Conservation (phyloP, 2,113 vertebrate species). For the Australoheros scitulus region DNA sequence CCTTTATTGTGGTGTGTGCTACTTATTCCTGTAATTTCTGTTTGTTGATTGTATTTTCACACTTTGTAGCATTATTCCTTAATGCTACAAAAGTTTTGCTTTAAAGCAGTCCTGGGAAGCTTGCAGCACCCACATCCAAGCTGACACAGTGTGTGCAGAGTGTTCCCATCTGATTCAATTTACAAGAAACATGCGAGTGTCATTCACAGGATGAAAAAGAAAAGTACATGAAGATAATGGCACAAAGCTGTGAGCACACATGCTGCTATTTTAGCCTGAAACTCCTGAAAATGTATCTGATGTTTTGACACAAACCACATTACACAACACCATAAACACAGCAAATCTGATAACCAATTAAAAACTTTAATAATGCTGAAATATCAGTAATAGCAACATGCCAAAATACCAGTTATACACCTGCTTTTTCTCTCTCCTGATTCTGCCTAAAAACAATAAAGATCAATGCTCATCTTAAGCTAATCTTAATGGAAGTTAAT, state of each 20-base stretch:
- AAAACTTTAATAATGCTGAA: background rate
- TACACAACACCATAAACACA: background rate
- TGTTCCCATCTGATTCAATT: constrained; percentile 58
- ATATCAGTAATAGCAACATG: background rate
- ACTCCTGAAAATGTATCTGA: background rate
- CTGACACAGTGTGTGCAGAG: background rate
- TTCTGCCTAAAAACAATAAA: background rate
- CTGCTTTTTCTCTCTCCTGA: background rate
- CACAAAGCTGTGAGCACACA: constrained; percentile 4
- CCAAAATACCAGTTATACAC: background rate
- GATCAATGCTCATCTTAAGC: background rate
- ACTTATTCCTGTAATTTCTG: background rate
- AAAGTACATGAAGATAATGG: constrained; percentile 23
- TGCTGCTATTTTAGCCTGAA: constrained; percentile 12
- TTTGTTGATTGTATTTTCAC: background rate
- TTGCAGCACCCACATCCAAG: background rate
- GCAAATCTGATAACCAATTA: background rate
- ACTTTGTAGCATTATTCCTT: background rate
- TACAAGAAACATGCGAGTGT: constrained; percentile 45
- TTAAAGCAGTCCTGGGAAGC: constrained; percentile 17
- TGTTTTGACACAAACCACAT: background rate
- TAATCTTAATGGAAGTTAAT: background rate
- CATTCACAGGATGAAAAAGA: constrained; percentile 35
- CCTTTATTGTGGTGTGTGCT: background rate
- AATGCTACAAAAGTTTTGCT: background rate